Conservation (phyloP, 2,888 invertebrate genomes). For the Netelia melanura region DNA sequence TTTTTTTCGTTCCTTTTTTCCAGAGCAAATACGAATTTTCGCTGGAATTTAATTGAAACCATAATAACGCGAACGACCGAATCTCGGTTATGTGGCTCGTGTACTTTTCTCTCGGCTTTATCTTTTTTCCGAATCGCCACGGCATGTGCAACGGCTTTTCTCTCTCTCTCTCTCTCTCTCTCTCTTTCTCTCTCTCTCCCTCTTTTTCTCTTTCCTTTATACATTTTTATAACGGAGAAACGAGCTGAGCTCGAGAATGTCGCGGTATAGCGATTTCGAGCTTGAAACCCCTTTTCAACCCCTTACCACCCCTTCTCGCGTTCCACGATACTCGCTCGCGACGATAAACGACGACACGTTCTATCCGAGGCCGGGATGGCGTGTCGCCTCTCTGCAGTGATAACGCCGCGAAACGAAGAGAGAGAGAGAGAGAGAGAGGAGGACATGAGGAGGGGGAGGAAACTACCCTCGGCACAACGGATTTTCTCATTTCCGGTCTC, state of each 20-base stretch:
- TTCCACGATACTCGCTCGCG: constrained; percentile 41
- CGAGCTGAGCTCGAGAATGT: constrained; percentile 33
- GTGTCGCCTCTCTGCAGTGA: constrained; percentile 60
- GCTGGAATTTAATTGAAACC: constrained; percentile 37
- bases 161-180: constrained; percentile 1
- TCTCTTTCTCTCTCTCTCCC: too few relatives aligned
- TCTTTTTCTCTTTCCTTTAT: constrained; percentile 14
- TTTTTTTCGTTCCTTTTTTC: constrained; percentile 1
- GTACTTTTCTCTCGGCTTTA: constrained; percentile 11
- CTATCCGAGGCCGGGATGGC: constrained; percentile 52
- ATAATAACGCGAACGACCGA: constrained; percentile 44
- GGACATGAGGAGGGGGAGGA: neutral
- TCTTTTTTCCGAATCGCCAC: constrained; percentile 53
- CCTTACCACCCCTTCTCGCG: constrained; percentile 8
- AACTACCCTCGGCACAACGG: constrained; percentile 32
- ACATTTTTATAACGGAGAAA: constrained; percentile 13
- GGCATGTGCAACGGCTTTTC: constrained; percentile 11
- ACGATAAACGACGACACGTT: constrained; percentile 66
- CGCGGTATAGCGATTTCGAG: constrained; percentile 48
- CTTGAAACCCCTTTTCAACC: constrained; percentile 9
- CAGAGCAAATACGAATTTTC: constrained; percentile 1
- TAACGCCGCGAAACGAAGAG: constrained; percentile 35
- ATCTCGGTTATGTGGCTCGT: constrained; percentile 38
- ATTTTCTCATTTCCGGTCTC: constrained; percentile 12
- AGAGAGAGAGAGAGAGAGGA: constrained; percentile 29